Evolutionary conservation across 1,140 invertebrate species (phyloP).

Genomic region (Choristoneura fumiferana): DNA sequence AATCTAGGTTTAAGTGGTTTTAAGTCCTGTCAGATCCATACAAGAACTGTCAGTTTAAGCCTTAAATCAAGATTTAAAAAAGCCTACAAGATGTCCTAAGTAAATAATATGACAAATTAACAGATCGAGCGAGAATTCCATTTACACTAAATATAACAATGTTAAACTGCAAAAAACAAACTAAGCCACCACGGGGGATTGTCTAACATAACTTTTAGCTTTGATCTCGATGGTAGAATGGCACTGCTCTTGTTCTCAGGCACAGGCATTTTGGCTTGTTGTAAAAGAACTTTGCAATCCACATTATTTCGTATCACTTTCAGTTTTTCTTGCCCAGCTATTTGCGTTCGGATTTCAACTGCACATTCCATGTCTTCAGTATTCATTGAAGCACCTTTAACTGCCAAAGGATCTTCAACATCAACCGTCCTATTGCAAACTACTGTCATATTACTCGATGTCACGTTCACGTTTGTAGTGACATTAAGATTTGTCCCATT

Average conservation of each 20-base stretch:
- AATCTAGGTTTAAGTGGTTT: no score
- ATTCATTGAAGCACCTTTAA: background rate
- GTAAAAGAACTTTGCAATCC: background rate
- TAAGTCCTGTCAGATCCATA: no score
- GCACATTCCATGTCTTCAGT: background rate
- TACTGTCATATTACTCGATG: background rate
- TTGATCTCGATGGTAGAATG: background rate
- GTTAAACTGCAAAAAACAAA: conserved; percentile 2
- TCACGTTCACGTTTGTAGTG: background rate
- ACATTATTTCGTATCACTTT: background rate
- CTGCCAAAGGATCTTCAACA: conserved; percentile 4
- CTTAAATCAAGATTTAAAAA: no score
- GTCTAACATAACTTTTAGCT: background rate
- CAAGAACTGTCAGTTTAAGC: no score
- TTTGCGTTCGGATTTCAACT: background rate
- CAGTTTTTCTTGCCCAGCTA: background rate
- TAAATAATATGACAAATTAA: no score
- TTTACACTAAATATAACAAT: no score
- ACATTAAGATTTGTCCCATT: background rate
- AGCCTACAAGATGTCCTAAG: no score
- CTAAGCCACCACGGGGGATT: conserved; percentile 1
- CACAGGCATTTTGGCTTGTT: background rate
- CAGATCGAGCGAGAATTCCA: no score
- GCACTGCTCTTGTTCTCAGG: background rate
- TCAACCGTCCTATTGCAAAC: background rate